phyloP scores from a whole-genome alignment of 1,140 invertebrate species.

The Drosophila prosaltans region DNA sequence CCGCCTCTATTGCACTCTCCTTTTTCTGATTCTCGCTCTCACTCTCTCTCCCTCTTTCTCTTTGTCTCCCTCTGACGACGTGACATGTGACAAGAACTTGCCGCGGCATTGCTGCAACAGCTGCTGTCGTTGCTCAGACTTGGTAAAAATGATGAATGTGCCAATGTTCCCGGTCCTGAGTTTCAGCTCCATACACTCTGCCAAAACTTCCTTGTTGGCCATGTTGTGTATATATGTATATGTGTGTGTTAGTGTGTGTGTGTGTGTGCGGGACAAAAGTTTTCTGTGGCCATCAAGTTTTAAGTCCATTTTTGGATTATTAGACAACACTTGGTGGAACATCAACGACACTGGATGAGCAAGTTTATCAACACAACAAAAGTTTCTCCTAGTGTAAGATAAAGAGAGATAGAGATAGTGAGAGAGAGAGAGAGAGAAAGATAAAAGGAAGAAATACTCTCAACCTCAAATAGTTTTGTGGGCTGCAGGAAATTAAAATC shows the following conservation, averaged over 20 bases:
- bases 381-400: slow-evolving; percentile 59
- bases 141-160: slow-evolving; percentile 75
- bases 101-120: slow-evolving; percentile 65
- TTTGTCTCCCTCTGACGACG: slow-evolving; percentile 51
- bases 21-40: background rate
- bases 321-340: slow-evolving; percentile 74
- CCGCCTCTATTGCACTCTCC: slow-evolving; percentile 11
- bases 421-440: background rate
- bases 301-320: slow-evolving; percentile 56
- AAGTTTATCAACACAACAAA: slow-evolving; percentile 47
- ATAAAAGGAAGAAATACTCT: background rate
- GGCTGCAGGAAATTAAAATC: slow-evolving; percentile 74
- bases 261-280: slow-evolving; percentile 41
- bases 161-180: slow-evolving; percentile 59
- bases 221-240: slow-evolving; percentile 20
- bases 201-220: slow-evolving; percentile 55
- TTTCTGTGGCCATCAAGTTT: slow-evolving; percentile 62
- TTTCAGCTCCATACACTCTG: slow-evolving; percentile 52
- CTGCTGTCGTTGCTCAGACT: slow-evolving; percentile 43
- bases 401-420: background rate
- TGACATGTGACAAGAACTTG: slow-evolving; percentile 80
- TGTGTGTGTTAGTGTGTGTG: background rate
- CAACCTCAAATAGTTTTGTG: slow-evolving; percentile 54
- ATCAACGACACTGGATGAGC: slow-evolving; percentile 29
- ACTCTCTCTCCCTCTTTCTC: background rate